These are phyloP conservation scores for Rotaria magnacalcarata DNA, from an alignment of 2,888 invertebrate species.

Conservation along the genomic window DNA sequence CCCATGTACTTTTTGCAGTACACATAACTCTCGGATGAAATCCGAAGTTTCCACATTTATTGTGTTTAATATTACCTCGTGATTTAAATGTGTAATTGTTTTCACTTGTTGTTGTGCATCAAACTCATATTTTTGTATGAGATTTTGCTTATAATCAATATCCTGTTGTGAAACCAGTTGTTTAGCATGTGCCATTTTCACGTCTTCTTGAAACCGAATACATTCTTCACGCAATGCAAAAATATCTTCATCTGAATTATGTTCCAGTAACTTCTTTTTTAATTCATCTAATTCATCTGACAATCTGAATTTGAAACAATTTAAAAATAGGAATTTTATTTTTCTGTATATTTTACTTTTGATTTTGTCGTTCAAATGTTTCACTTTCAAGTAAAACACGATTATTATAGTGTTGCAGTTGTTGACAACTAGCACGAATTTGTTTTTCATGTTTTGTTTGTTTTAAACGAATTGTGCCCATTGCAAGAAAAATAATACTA, in stretches of 20 bases:
- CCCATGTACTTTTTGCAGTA: too few species aligned
- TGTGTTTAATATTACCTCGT: not conserved
- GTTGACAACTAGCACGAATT: constrained; percentile 4
- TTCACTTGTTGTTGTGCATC: not conserved
- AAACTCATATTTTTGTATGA: not conserved
- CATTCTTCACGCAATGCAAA: constrained; percentile 30
- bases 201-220: not conserved
- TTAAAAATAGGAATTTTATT: not conserved
- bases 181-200: not conserved
- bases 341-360: not conserved
- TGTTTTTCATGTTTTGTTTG: constrained; percentile 10
- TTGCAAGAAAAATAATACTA: not conserved
- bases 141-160: not conserved
- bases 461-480: not conserved
- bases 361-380: not conserved
- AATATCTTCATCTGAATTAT: not conserved
- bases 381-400: constrained; percentile 1
- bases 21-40: too few species aligned
- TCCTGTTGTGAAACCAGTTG: not conserved
- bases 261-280: not conserved
- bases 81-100: not conserved
- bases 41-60: too few species aligned
- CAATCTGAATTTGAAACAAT: not conserved
- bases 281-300: not conserved
- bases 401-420: constrained; percentile 26